Percentiles rank a stretch among this genome's conserved stretches.
phyloP scores from a whole-genome alignment of 1,140 invertebrate genomes.

The Hyles vespertilio region DNA sequence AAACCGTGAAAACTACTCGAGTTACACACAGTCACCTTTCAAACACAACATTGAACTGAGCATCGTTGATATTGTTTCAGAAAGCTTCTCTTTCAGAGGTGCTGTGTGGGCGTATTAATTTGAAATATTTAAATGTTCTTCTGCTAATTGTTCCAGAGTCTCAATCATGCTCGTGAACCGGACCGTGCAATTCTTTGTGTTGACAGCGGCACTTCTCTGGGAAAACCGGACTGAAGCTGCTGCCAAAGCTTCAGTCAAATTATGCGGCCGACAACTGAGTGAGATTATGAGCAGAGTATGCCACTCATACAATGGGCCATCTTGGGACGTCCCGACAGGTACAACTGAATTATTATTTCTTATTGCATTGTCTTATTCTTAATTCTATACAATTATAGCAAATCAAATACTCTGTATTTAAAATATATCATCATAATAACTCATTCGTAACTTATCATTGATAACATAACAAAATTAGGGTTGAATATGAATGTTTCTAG shows the following conservation, averaged over 20 bases:
- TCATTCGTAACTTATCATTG: no score
- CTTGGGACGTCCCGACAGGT: conserved; percentile 66
- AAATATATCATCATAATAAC: no score
- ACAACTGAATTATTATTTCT: not conserved
- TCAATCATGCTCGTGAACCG: conserved; percentile 43
- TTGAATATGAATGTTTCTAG: no score
- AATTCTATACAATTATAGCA: no score
- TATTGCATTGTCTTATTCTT: no score
- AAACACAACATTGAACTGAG: conserved; percentile 25
- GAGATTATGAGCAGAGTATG: conserved; percentile 62
- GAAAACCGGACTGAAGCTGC: conserved; percentile 37
- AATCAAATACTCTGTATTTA: no score
- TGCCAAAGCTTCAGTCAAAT: conserved; percentile 34
- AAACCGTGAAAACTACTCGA: conserved; percentile 51
- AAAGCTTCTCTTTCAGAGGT: no score
- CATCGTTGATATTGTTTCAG: conserved; percentile 1
- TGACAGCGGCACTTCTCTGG: conserved; percentile 43
- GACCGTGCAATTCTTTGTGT: conserved; percentile 34
- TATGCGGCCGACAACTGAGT: conserved; percentile 59
- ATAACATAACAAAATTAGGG: no score
- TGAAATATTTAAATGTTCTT: not conserved
- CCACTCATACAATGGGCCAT: conserved; percentile 62
- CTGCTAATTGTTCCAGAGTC: conserved; percentile 26
- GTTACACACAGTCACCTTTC: conserved; percentile 51
- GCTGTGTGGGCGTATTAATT: no score